Base-by-base conservation (phyloP, 2,797 vertebrate species). In the Sciurus vulgaris region DNA sequence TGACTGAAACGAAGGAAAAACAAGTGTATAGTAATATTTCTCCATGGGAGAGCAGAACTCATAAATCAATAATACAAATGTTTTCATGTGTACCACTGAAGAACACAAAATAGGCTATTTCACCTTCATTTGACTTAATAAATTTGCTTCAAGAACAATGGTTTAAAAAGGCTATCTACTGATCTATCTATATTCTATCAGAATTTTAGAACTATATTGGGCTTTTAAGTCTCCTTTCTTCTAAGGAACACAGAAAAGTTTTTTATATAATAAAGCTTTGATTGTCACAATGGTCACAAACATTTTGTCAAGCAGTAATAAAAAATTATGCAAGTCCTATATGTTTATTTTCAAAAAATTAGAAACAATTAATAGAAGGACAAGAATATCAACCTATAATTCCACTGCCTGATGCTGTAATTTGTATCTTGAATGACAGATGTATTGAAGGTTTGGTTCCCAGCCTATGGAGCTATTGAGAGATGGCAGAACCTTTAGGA, bases 281-380 rank as follows among this genome's bases (percentile, higher is more conserved):
- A 74, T 67, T 72, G 38, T 30, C n/a, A 65, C 26, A 74, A 4
- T 79, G 28, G n/a, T 59, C 17, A 38, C 28, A 91, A 79, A 35
- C 92, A 89, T 79, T 73, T 84, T 73, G 74, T 59, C 65, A 65
- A 88, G 54, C 67, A 51, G n/a, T 76, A 85, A 69, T 86, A 85
- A 49, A 95, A 92, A 95, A 33, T 59, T 86, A 56, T 17, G 70
- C 35, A 54, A 73, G 33, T 69, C 56, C 54, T 38, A 14, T 63
- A 15, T 67, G 12, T 91, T 79, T 35, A 51, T 51, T 78, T 95
- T 95, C n/a, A 47, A 91, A 76, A 79, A 56, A 30, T 70, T 33
- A 86, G 51, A 94, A 74, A 73, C 33, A 59, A 73, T 73, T 74
- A 74, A 44, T 61, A 72, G 85, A 88, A 54, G 86, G 10, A 44